Percentiles rank a stretch among this genome's conserved stretches.
Conservation (phyloP, 1,140 invertebrate genomes). For the Drosophila triauraria region DNA sequence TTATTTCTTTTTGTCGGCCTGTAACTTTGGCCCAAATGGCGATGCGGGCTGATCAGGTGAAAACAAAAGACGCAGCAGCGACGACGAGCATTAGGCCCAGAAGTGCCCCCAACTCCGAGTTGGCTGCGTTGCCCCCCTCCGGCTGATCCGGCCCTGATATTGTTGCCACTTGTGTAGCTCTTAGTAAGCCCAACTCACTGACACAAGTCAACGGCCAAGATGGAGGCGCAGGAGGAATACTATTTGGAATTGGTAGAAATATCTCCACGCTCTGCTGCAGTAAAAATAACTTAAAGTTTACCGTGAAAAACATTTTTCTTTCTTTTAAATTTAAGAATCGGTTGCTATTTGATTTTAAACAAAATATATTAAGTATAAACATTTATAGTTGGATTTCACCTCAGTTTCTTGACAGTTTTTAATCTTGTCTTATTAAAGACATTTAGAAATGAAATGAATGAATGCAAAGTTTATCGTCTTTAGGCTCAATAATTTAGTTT, state of each 20-base stretch:
- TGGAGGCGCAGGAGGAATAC: not conserved
- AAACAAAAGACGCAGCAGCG: constrained; percentile 52
- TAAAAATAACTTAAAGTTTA: not conserved
- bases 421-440: too few relatives aligned
- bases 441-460: too few relatives aligned
- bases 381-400: too few relatives aligned
- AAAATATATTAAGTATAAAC: not conserved
- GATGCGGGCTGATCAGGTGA: constrained; percentile 80
- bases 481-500: not conserved
- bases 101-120: constrained; percentile 2
- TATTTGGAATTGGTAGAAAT: not conserved
- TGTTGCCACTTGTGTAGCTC: constrained; percentile 58
- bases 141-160: constrained; percentile 46
- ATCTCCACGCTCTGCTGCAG: not conserved
- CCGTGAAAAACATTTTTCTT: not conserved
- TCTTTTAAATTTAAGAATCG: not conserved
- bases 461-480: not conserved
- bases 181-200: constrained; percentile 17
- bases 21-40: constrained; percentile 71
- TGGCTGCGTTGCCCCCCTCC: not conserved
- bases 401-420: too few relatives aligned
- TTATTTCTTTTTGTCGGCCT: constrained; percentile 47
- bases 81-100: constrained; percentile 28
- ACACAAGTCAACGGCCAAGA: constrained; percentile 22
- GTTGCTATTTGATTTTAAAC: accelerated